phyloP scores from a whole-genome alignment of 1,140 invertebrate genomes.

The Tetramorium alpestre region DNA sequence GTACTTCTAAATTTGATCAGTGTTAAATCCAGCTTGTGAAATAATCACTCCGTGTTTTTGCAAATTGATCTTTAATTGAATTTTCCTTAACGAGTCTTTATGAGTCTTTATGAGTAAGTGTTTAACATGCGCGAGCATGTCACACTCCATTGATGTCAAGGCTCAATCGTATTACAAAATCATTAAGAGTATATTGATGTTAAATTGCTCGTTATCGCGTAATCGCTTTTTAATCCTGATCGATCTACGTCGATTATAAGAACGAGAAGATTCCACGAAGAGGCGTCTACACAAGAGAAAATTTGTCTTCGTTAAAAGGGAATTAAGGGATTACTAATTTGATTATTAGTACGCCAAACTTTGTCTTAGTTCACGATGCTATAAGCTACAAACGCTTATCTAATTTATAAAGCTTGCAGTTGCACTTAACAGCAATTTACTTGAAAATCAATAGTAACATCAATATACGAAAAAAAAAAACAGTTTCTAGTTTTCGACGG shows the following conservation, averaged over 20 bases:
- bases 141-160: not conserved
- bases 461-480: not conserved
- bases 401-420: not conserved
- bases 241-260: not conserved
- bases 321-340: constrained; percentile 20
- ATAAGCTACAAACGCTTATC: not conserved
- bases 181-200: constrained; percentile 53
- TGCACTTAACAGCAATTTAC: not conserved
- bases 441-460: not conserved
- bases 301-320: constrained; percentile 32
- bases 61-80: not conserved
- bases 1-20: not conserved
- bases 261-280: not conserved
- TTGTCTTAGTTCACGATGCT: not conserved
- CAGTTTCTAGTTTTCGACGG: not conserved
- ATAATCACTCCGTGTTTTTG: not conserved
- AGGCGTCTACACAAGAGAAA: constrained; percentile 4
- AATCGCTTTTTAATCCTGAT: constrained; percentile 66
- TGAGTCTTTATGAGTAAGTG: not conserved
- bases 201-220: constrained; percentile 70
- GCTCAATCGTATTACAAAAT: constrained; percentile 26
- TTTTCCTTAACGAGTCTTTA: not conserved
- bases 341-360: constrained; percentile 20
- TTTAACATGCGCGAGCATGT: constrained; percentile 1
- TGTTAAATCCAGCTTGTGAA: not conserved